Evolutionary conservation across 2,888 invertebrate species (phyloP), one percentile per base, ranked within the genome.

Genomic region (Magallana nippona): DNA sequence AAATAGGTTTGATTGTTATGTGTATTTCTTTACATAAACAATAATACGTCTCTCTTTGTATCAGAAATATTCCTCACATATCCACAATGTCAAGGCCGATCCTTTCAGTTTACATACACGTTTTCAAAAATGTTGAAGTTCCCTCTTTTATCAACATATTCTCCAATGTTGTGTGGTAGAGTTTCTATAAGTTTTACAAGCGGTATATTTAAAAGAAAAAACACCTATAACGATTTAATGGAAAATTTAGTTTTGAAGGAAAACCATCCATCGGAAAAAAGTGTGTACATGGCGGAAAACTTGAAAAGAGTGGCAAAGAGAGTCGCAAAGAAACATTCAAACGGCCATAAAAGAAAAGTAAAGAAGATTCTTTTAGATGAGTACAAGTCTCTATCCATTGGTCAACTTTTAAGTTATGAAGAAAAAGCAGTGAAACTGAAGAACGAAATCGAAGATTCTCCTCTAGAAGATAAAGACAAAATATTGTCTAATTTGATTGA

Each of bases 341-440:
- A 71, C 44, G 44, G 44, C 44, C 44, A 44, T 44, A 44, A 44
- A 44, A 44, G 44, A 13, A 71, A 71, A 71, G 27, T 27, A 11
- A 71, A 15, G 27, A 32, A 22, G 13, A 71, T 15, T 27, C 22
- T 71, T 11, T 22, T 32, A 71, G 71, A 71, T 22, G 71, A 71
- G 22, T 71, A 71, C 71, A 71, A 71, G 19, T 71, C 71, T 2
- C 71, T 71, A 13, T 19, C 71, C 22, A 71, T 71, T 13, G 71
- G 71, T 13, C 27, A 71, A 71, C 71, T 71, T 22, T 27, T 71
- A 11, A 71, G 32, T 15, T 71, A 71, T 71, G 71, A 71, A 27
- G 71, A 71, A 71, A 71, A 71, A 71, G 71, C 71, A 71, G 71
- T 32, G 32, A 71, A 71, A 71, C 27, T 71, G 5, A 71, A 22